Evolutionary conservation across 2,888 invertebrate species (phyloP).

Genomic region (Dasypolia templi): DNA sequence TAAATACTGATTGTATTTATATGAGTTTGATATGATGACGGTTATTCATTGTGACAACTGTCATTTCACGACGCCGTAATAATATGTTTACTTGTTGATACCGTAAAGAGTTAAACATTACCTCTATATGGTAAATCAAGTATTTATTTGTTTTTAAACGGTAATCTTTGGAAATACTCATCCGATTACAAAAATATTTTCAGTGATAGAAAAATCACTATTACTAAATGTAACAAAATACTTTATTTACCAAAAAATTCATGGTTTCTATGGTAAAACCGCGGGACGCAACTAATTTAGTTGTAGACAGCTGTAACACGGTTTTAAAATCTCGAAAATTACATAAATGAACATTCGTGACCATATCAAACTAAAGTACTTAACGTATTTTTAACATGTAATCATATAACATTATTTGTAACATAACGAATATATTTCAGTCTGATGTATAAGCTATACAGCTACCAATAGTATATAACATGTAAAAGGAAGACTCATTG

Average conservation of each 20-base stretch:
- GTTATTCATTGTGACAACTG: too few species aligned
- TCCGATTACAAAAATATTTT: not conserved
- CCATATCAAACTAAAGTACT: slow-evolving; percentile 21
- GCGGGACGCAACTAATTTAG: too few species aligned
- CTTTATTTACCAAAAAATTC: not conserved
- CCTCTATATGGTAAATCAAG: too few species aligned
- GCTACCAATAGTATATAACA: slow-evolving; percentile 54
- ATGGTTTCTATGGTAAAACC: not conserved
- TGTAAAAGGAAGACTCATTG: slow-evolving; percentile 58
- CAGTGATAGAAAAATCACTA: not conserved
- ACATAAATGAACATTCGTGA: slow-evolving; percentile 4
- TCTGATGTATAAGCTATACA: slow-evolving; percentile 67
- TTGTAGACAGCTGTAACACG: not conserved
- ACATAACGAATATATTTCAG: slow-evolving; percentile 63
- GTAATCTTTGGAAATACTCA: not conserved
- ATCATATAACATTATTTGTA: slow-evolving; percentile 36
- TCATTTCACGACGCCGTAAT: not conserved
- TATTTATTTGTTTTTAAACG: not conserved
- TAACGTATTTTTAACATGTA: slow-evolving; percentile 8
- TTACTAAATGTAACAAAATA: not conserved
- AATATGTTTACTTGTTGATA: not conserved
- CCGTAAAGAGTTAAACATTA: not conserved
- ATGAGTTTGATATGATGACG: slow-evolving; percentile 11
- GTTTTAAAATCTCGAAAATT: not conserved
- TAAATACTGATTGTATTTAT: slow-evolving; percentile 54